Evolutionary conservation across 35 echinoderm and acorn worm species (phyloP).

Genomic region (Ophiothrix spiculata): DNA sequence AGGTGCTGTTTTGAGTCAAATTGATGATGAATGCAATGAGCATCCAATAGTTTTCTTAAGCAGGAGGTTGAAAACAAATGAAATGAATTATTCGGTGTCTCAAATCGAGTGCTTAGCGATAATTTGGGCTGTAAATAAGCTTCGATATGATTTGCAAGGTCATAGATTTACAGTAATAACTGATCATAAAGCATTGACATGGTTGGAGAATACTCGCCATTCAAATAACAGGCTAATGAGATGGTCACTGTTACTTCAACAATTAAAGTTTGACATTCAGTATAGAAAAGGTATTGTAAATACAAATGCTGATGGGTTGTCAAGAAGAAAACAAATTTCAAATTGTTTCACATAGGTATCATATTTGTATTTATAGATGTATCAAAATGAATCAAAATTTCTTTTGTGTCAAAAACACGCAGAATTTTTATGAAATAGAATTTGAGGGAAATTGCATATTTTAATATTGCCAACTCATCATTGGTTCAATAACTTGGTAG

Average conservation of each 20-base stretch:
- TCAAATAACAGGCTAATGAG: not conserved
- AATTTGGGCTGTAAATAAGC: not conserved
- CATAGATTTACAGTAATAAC: not conserved
- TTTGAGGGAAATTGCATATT: too few species aligned
- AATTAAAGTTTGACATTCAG: not conserved
- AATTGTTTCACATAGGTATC: not conserved
- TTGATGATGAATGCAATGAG: not conserved
- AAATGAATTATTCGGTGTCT: slow-evolving; percentile 19
- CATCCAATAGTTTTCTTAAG: slow-evolving; percentile 33
- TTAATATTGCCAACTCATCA: not conserved
- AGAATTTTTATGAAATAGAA: not conserved
- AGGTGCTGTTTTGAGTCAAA: slow-evolving; percentile 43
- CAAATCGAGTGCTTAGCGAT: not conserved
- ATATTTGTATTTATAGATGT: not conserved
- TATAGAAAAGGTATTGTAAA: not conserved
- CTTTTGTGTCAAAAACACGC: not conserved
- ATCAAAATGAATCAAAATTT: not conserved
- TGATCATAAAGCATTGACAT: not conserved
- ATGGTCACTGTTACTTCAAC: too few species aligned
- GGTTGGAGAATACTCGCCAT: not conserved
- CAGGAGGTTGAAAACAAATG: slow-evolving; percentile 6
- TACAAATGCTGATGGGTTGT: not conserved
- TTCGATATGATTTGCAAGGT: not conserved
- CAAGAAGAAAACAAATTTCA: not conserved
- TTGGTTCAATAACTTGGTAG: not conserved